A percentile compares a stretch with the other conserved stretches of the same genome.
These are phyloP conservation scores for Eupristina koningsbergeri DNA, from an alignment of 1,140 invertebrate genomes.

Conservation along the genomic window DNA sequence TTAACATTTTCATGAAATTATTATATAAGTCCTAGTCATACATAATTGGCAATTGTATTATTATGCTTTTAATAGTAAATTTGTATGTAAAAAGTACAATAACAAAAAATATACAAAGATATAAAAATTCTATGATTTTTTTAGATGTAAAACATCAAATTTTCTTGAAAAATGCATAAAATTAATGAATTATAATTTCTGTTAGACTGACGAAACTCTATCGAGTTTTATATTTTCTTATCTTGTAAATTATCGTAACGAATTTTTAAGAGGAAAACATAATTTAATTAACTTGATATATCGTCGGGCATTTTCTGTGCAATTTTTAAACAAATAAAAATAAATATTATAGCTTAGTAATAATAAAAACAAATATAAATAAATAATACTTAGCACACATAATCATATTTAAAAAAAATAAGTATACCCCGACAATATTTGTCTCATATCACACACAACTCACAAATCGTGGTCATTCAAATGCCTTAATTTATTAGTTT, in stretches of 20 bases:
- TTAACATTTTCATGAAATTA: constrained; percentile 3
- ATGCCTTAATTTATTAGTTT: constrained; percentile 18
- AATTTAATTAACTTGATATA: constrained; percentile 4
- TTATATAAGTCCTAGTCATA: background rate
- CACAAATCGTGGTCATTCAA: background rate
- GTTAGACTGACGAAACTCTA: constrained; percentile 32
- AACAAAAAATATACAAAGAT: background rate
- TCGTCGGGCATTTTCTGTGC: constrained; percentile 38
- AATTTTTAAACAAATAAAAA: constrained; percentile 32
- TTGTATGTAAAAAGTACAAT: background rate
- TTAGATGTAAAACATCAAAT: constrained; percentile 5
- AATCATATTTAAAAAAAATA: background rate
- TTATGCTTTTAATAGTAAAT: constrained; percentile 24
- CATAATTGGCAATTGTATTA: background rate
- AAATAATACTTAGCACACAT: background rate
- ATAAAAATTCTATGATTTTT: background rate
- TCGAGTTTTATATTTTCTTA: constrained; percentile 45
- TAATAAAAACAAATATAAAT: background rate
- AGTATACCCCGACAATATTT: background rate
- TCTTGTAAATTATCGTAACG: constrained; percentile 37
- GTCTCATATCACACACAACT: constrained; percentile 10
- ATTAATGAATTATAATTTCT: constrained; percentile 24
- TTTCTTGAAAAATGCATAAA: constrained; percentile 5
- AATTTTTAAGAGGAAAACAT: constrained; percentile 19
- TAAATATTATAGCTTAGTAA: background rate